Percentiles rank a stretch among this genome's conserved stretches.
Conservation (phyloP, 2,888 invertebrate species). For the Cephus pulcher region DNA sequence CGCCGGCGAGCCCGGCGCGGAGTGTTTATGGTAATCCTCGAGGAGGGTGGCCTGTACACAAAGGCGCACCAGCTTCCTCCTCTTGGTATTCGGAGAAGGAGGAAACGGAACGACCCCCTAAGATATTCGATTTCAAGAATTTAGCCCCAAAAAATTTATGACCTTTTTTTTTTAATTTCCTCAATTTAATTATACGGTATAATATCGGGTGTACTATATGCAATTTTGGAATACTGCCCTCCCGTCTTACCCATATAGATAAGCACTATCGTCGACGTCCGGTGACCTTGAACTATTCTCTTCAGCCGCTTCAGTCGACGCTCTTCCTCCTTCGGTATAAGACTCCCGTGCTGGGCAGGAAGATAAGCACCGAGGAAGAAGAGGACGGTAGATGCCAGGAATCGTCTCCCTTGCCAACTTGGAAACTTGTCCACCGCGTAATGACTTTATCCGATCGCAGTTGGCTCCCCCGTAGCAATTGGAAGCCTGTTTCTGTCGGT, state of each 20-base stretch:
- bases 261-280: constrained; percentile 31
- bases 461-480: not conserved
- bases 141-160: not conserved
- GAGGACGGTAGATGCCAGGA: not conserved
- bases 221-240: constrained; percentile 27
- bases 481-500: not conserved
- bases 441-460: constrained; percentile 32
- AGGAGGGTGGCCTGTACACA: constrained; percentile 46
- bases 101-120: not conserved
- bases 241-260: no score
- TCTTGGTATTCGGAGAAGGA: not conserved
- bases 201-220: constrained; percentile 17
- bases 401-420: not conserved
- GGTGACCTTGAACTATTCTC: constrained; percentile 21
- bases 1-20: constrained; percentile 34
- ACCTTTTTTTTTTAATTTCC: no score
- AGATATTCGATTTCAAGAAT: not conserved
- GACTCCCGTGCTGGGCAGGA: not conserved
- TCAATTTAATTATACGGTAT: no score
- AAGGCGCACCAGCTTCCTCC: not conserved
- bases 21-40: constrained; percentile 55
- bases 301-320: not conserved
- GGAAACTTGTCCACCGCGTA: constrained; percentile 28
- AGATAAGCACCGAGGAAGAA: not conserved
- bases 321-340: not conserved